Evolutionary conservation across 2,888 invertebrate genomes (phyloP).

Genomic region (Beris morrisii): DNA sequence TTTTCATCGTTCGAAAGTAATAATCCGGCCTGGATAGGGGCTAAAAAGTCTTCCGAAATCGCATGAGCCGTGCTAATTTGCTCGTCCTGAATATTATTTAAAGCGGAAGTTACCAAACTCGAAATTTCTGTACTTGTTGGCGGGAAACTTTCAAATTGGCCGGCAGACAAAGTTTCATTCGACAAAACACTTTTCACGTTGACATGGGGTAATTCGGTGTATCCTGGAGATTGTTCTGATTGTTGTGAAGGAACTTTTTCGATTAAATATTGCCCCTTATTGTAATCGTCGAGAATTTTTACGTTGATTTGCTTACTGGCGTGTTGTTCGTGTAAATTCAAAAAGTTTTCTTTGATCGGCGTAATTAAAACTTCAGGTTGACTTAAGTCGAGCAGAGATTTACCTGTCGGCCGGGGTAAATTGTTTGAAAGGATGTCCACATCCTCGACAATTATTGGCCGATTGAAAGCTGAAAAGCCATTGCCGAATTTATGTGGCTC

Average conservation of each 20-base stretch:
- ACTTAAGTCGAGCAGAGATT: not conserved
- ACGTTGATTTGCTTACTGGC: constrained; percentile 8
- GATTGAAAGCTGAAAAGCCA: not conserved
- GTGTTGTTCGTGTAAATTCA: not conserved
- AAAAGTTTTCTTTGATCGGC: not conserved
- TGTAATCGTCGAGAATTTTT: constrained; percentile 4
- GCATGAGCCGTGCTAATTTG: constrained; percentile 45
- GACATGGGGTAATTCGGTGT: too few relatives aligned
- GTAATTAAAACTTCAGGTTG: constrained; percentile 5
- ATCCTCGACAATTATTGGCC: not conserved
- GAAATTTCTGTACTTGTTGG: too few relatives aligned
- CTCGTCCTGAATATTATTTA: too few relatives aligned
- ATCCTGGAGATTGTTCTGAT: too few relatives aligned
- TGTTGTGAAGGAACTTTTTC: too few relatives aligned
- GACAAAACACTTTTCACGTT: too few relatives aligned
- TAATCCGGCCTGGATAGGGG: constrained; percentile 64
- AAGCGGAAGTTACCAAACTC: too few relatives aligned
- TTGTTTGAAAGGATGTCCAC: constrained; percentile 23
- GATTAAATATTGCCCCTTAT: too few relatives aligned
- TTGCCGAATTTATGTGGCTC: not conserved
- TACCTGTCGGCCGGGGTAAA: constrained; percentile 12
- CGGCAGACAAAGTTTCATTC: too few relatives aligned
- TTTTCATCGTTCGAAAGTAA: constrained; percentile 59
- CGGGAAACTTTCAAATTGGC: too few relatives aligned
- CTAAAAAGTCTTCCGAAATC: constrained; percentile 61